These are phyloP conservation scores for Bostrychus sinensis DNA, from an alignment of 2,113 vertebrate species.

Conservation along the genomic window DNA sequence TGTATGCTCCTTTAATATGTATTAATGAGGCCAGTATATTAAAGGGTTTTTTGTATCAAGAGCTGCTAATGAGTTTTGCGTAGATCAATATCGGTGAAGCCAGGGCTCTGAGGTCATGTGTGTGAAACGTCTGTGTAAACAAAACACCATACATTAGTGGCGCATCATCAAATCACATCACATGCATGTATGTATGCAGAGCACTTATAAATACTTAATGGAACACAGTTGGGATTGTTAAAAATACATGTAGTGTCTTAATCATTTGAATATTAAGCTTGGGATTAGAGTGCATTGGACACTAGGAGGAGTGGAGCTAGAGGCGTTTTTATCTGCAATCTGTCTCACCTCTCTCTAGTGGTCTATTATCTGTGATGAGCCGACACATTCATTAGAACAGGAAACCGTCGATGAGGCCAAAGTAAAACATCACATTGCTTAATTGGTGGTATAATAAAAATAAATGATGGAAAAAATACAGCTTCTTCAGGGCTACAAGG, in stretches of 20 bases:
- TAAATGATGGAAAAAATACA: constrained; percentile 62
- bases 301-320: constrained; percentile 20
- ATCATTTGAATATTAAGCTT: constrained; percentile 53
- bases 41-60: constrained; percentile 62
- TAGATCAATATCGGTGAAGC: constrained; percentile 71
- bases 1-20: constrained; percentile 69
- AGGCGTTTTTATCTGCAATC: constrained; percentile 47
- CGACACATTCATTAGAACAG: constrained; percentile 67
- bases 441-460: constrained; percentile 70
- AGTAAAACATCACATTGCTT: constrained; percentile 63
- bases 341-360: constrained; percentile 63
- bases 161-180: neutral
- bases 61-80: constrained; percentile 74
- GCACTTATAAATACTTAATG: neutral
- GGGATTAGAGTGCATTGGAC: constrained; percentile 37
- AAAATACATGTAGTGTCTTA: constrained; percentile 38
- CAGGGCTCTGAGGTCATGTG: constrained; percentile 37
- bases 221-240: constrained; percentile 17
- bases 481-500: constrained; percentile 31
- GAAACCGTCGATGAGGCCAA: constrained; percentile 59
- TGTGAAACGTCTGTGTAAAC: constrained; percentile 30
- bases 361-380: constrained; percentile 73
- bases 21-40: constrained; percentile 72
- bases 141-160: constrained; percentile 5
- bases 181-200: neutral